Base-by-base conservation (phyloP, 2,113 vertebrate species). In the Lepidothrix coronata region DNA sequence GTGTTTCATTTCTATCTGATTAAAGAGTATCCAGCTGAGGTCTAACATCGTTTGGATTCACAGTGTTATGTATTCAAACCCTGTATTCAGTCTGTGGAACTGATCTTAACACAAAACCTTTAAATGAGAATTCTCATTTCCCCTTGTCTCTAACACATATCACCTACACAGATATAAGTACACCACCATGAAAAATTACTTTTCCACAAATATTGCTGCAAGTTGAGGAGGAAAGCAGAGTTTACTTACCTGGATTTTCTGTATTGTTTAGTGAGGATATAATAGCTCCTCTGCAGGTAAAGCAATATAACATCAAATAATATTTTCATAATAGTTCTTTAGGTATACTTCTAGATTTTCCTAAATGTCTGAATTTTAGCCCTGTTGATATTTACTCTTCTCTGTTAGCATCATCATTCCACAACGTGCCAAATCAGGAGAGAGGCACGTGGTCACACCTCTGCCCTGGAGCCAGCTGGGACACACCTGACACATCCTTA, bases 401-500 rank as follows among this genome's bases (percentile, higher is more conserved):
- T 37, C 35, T 54, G 14, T 59, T 16, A 31, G 21, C 19, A 44
- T 7, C 24, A 33, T 25, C 7, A 19, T 65, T 80, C 31, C 48
- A 70, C 77, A 46, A n/a, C 23, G 58, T 58, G 19, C 35, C 80
- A 59, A 33, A 33, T 3, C 19, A 57, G 85, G 78, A 31, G 63
- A 31, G 59, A 67, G 17, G 39, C 2, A 3, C 0, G 4, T 71
- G 62, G 20, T 41, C 11, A 31, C 39, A 8, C 5, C 11, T 37
- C 12, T 73, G 1, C 51, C 77, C 41, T 8, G 23, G 14, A 35
- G 21, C 37, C 10, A 9, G 13, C 43, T 11, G 21, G 61, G 37
- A 15, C 0, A 5, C 0, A 1, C 0, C 0, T 17, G 55, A 6
- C 9, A 6, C 25, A 11, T 35, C 57, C 44, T 55, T 72, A 31